Base-by-base conservation (phyloP, 2,888 invertebrate species). In the Noctua fimbriata region DNA sequence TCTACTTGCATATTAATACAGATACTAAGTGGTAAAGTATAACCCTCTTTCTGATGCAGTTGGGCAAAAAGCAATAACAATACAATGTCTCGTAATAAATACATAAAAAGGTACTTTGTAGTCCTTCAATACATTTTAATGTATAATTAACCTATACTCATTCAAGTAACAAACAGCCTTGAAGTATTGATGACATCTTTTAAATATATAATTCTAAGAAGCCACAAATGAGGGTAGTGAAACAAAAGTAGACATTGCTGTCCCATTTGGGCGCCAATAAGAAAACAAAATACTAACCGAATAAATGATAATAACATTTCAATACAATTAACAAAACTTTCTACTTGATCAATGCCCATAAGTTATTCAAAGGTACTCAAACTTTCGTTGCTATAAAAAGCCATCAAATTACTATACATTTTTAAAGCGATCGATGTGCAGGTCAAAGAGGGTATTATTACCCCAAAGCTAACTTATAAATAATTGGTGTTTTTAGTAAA, bases 401-500 rank as follows among this genome's bases (percentile, higher is more conserved):
- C 12, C 69, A 67, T 47, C 21, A 49, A 73, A 71, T 66, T 52
- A 71, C 32, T 5, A 67, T 79, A 84, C 69, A 73, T 81, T 84
- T 83, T 65, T 63, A 76, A 87, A 84, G 24, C 66, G 52, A 74
- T 83, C 49, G 67, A 79, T 72, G 74, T 41, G 14, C 18, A 41
- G 66, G 63, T 76, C 66, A 60, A 73, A 76, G 49, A 28, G 41
- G n/a, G 28, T 79, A 69, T 73, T 71, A 78, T 78, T 84, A 78
- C 70, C 24, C 55, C 14, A 28, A 69, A 69, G 73, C 81, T 84
- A 87, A 87, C 60, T 76, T 76, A 73, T 71, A 85, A 84, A 86
- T 86, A 86, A 86, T 86, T 87, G 85, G 60, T 83, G 74, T 77
- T 84, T 84, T 79, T 49, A n/a, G 69, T 78, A 65, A 70, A 84